These are phyloP conservation scores for Xestoiulus laeticollis DNA, from an alignment of 2,888 invertebrate genomes.

Conservation along the genomic window DNA sequence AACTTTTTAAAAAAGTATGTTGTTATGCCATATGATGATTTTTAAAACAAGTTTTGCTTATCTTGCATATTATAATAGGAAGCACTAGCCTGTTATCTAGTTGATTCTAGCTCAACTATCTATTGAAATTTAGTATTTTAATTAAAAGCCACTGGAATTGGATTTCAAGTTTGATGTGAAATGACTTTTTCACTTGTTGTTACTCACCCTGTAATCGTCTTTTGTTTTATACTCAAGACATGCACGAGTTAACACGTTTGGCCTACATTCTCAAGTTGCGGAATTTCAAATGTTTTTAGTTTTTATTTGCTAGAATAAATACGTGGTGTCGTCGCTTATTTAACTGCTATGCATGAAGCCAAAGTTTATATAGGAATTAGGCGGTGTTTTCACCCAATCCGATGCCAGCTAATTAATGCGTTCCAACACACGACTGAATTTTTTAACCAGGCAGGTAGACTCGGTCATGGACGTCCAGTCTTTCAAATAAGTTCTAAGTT, in stretches of 20 bases:
- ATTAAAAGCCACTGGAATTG: no score
- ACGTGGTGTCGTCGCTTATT: conserved; percentile 12
- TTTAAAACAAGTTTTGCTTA: not conserved
- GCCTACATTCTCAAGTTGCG: not conserved
- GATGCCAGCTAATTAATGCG: not conserved
- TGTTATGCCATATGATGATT: not conserved
- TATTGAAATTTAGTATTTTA: no score
- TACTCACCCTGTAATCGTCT: conserved; percentile 7
- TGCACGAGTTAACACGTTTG: conserved; percentile 21
- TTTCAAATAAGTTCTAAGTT: not conserved
- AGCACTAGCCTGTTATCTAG: no score
- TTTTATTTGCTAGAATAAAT: not conserved
- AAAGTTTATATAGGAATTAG: not conserved
- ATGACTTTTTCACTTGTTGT: not conserved
- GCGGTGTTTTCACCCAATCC: not conserved
- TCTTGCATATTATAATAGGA: no score
- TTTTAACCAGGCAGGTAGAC: conserved; percentile 8
- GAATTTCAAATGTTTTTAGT: conserved; percentile 7
- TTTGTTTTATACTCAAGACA: not conserved
- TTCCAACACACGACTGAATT: not conserved
- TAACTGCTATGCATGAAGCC: not conserved
- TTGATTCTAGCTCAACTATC: no score
- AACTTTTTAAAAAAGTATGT: not conserved
- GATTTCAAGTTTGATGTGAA: not conserved
- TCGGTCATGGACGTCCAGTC: conserved; percentile 29